Base-by-base conservation (phyloP, 2,797 vertebrate species). In the Hippopotamyrus pictus region DNA sequence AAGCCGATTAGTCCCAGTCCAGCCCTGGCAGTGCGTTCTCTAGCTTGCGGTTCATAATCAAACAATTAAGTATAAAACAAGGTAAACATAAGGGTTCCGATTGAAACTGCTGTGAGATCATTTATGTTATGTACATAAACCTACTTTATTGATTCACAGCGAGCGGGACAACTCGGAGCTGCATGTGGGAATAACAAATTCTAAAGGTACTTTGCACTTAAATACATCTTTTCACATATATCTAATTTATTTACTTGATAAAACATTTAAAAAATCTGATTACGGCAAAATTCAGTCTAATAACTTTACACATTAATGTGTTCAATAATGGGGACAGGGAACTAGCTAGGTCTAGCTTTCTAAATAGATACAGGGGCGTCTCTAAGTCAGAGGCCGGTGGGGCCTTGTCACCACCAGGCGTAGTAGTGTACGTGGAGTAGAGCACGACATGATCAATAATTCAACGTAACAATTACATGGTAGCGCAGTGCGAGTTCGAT, bases 161-260 rank as follows among this genome's bases (percentile, higher is more conserved):
- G 96, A 92, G 0, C 96, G 96, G 2, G 93, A 95, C 1, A 96
- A 96, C 76, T 89, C 95, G 0, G 96, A 97, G 86, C 95, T 97
- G 0, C 97, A 97, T 0, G 96, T 97, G 2, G 97, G 97, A 9
- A 94, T 97, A 90, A 95, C 95, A 86, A 94, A 90, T 5, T 95
- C 94, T 2, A 41, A 50, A 1, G 97, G 97, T 97, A 92, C 94
- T 89, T 14, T 57, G 33, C 44, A 3, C 69, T 50, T 6, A 86
- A 25, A 44, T 25, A 8, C 11, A 17, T 41, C 50, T 48, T 65
- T 37, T 50, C 25, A 65, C 19, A 33, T 11, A 82, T 17, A 57
- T 57, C 33, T 19, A 53, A 37, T 57, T 59, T 41, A 54, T 19
- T 59, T 41, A 8, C 25, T 54, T 14, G 53, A 53, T 41, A 22